phyloP scores from a whole-genome alignment of 2,113 vertebrate species.

The Pogona vitticeps region DNA sequence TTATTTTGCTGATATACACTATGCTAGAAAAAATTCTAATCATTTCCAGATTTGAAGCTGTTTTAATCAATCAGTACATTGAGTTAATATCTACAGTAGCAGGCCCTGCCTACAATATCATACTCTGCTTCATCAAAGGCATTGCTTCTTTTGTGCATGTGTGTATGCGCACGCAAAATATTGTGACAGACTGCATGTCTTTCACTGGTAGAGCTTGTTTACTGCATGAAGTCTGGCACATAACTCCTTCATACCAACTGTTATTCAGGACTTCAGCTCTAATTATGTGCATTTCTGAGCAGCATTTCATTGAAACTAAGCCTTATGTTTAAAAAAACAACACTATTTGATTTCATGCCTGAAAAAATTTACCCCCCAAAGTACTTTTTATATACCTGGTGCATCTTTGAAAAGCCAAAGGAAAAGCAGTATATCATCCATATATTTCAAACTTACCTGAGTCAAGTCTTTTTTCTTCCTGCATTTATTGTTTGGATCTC shows the following conservation, averaged over 20 bases:
- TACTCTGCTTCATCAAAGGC: slow-evolving; percentile 35
- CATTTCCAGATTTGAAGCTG: slow-evolving; percentile 54
- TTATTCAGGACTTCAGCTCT: slow-evolving; percentile 36
- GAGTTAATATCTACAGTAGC: slow-evolving; percentile 13
- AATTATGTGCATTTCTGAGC: slow-evolving; percentile 53
- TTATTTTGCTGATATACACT: slow-evolving; percentile 54
- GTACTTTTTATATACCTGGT: slow-evolving; percentile 45
- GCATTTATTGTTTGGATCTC: background rate
- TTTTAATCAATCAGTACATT: slow-evolving; percentile 48
- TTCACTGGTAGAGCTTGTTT: slow-evolving; percentile 45
- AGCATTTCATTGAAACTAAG: slow-evolving; percentile 63
- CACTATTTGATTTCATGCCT: slow-evolving; percentile 57
- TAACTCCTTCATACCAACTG: slow-evolving; percentile 41
- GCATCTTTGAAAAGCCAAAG: slow-evolving; percentile 40
- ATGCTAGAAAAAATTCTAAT: slow-evolving; percentile 26
- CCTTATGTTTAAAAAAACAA: slow-evolving; percentile 54
- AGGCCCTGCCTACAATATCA: slow-evolving; percentile 35
- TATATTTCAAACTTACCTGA: slow-evolving; percentile 20
- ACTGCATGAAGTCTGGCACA: slow-evolving; percentile 26
- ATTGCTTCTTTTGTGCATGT: background rate
- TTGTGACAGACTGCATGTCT: slow-evolving; percentile 1
- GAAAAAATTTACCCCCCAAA: slow-evolving; percentile 42
- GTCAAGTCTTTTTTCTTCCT: background rate
- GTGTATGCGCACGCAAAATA: slow-evolving; percentile 1
- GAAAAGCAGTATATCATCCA: slow-evolving; percentile 16